Evolutionary conservation across 2,888 invertebrate genomes (phyloP), one percentile per base, ranked within the genome.

Genomic region (Pammene fasciana): DNA sequence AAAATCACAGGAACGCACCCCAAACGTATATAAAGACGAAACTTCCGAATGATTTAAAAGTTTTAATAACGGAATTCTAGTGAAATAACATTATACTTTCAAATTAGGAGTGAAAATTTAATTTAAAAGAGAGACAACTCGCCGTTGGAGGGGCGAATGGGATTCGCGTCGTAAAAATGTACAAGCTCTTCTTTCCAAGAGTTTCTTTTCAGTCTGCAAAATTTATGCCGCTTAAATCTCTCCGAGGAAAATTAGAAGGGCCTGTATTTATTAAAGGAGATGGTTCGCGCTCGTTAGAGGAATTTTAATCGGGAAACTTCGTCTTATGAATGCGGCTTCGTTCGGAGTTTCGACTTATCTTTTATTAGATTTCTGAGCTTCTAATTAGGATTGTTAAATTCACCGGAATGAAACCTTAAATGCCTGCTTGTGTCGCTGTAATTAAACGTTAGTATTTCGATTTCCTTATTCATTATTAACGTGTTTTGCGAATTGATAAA

Each of bases 91-190:
- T 93, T 93, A 93, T 93, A 93, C 93, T 93, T 93, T 93, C 92
- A 93, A 93, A 93, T 93, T 93, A 89, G 90, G 91, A 92, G 92
- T 92, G 92, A 93, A 93, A 93, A 93, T 93, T 93, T 93, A 93
- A 93, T 93, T 93, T 93, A 92, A 93, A 92, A 90, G 91, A 88
- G 90, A 90, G 91, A 91, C 92, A 92, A 91, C 84, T 90, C 87
- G 89, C 81, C 82, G 87, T 84, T 82, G 82, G 84, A 86, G 89
- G 88, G 90, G 87, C 85, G 89, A 90, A 89, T 89, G 89, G 85
- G 90, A 90, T 88, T 85, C 86, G 79, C 83, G 79, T 89, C 91
- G 88, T 92, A 91, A 92, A 91, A 92, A 89, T 90, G 90, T 90
- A 88, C 88, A 89, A 89, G 89, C 83, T 86, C 89, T 90, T 90